Base-by-base conservation (phyloP, 2,888 invertebrate genomes). In the Gerris lacustris region DNA sequence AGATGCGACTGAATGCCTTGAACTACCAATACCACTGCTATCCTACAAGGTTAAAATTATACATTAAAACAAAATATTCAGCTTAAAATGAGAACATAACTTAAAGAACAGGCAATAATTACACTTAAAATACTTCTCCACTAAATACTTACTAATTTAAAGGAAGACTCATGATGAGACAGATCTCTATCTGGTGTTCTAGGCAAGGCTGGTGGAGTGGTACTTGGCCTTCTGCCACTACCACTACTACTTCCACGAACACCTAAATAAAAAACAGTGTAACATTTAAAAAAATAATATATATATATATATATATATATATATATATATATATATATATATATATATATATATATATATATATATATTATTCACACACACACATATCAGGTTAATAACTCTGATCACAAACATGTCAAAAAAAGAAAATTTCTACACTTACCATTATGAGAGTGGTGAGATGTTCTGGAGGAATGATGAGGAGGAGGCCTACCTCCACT, bases 1-100 rank as follows among this genome's bases (percentile, higher is more conserved):
- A 73, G 88, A 88, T 72, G 87, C 87, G 78, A 88, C 86, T 71
- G 88, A 89, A 79, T 88, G 88, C 72, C 88, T 84, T 66, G 88
- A 88, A 79, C 87, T 87, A 72, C 83, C 83, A 75, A 83, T 82
- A 69, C 80, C 79, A 45, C 71, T 73, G 71, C 81, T 80, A 70
- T 82, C 82, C 81, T 82, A 74, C 67, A 78, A 73, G 31, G 62
- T 5, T 43, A 63, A 43, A 63, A 68, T 11, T 11, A 43, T 55
- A 66, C 15, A 55, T 55, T 15, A 55, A 55, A 5, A 55, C 5
- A 55, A 55, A 55, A 55, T 55, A 55, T 55, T 55, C 11, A 15
- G 31, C 31, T 31, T 31, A 31, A 31, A 31, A 31, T 31, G 31
- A 31, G 31, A 31, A 31, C 31, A 31, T 31, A 31, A 31, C 31